Conservation (phyloP, 1,140 invertebrate species). For the Drosophila tropicalis region DNA sequence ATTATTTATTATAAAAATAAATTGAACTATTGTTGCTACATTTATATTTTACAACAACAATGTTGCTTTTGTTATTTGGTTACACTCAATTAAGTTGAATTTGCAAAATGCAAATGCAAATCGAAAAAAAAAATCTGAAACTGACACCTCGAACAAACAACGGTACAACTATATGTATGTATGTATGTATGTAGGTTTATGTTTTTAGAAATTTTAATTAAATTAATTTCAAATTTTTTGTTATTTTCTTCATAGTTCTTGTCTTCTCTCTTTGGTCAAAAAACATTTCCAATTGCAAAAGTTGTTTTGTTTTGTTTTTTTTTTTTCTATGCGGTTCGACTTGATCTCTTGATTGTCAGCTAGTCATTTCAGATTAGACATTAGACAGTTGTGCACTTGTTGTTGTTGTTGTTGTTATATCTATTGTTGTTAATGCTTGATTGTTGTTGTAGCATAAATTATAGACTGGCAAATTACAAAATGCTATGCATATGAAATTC, state of each 20-base stretch:
- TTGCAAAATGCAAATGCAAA: constrained; percentile 77
- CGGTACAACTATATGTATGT: constrained; percentile 22
- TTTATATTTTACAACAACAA: constrained; percentile 65
- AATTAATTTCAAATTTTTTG: constrained; percentile 44
- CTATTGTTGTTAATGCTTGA: not conserved
- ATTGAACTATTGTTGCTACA: constrained; percentile 80
- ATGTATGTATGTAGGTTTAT: constrained; percentile 1
- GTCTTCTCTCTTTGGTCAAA: not conserved
- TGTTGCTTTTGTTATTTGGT: constrained; percentile 75
- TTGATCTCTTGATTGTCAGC: constrained; percentile 61
- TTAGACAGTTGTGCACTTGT: constrained; percentile 40
- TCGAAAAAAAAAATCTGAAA: constrained; percentile 27
- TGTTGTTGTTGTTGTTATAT: not conserved
- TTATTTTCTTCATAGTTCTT: not conserved
- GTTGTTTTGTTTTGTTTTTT: constrained; percentile 25
- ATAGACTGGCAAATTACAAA: constrained; percentile 38
- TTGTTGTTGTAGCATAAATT: constrained; percentile 43
- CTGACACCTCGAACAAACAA: constrained; percentile 58
- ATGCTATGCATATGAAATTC: constrained; percentile 43
- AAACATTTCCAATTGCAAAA: constrained; percentile 20
- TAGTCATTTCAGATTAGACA: constrained; percentile 56
- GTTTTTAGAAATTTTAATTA: constrained; percentile 54
- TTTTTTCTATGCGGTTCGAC: not conserved
- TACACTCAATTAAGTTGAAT: constrained; percentile 78
- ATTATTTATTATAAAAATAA: constrained; percentile 80